A percentile compares a stretch with the other conserved stretches of the same genome.
These are phyloP conservation scores for Carollia perspicillata DNA, from an alignment of 2,113 vertebrate genomes.

Conservation along the genomic window DNA sequence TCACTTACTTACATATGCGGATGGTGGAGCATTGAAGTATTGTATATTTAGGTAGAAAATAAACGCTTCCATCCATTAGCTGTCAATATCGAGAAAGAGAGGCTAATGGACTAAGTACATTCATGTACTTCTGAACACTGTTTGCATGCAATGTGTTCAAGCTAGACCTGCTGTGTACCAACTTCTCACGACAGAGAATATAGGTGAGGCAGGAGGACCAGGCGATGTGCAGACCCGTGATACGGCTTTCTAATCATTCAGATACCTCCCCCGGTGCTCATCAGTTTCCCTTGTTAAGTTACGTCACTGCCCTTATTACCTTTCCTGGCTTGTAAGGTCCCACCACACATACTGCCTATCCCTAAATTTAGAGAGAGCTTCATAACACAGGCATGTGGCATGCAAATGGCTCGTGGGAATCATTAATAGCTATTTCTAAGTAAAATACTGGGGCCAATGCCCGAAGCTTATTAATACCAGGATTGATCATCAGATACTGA, in stretches of 20 bases:
- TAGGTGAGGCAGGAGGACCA: slow-evolving; percentile 60
- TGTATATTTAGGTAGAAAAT: slow-evolving; percentile 62
- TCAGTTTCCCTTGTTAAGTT: slow-evolving; percentile 61
- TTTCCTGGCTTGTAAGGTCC: slow-evolving; percentile 50
- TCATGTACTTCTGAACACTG: slow-evolving; percentile 33
- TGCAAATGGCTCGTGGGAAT: neutral
- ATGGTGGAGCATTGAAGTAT: slow-evolving; percentile 51
- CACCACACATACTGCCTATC: neutral
- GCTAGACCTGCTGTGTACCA: slow-evolving; percentile 51
- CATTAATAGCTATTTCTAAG: slow-evolving; percentile 18
- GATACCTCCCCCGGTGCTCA: slow-evolving; percentile 47
- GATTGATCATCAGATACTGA: neutral
- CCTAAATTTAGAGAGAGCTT: slow-evolving; percentile 45
- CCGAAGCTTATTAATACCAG: slow-evolving; percentile 33
- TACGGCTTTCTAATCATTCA: slow-evolving; percentile 62
- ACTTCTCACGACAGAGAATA: slow-evolving; percentile 63
- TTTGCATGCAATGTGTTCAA: slow-evolving; percentile 10
- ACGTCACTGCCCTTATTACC: slow-evolving; percentile 58
- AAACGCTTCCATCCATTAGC: slow-evolving; percentile 51
- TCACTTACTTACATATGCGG: slow-evolving; percentile 72
- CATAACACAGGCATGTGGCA: neutral
- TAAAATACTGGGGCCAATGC: slow-evolving; percentile 2
- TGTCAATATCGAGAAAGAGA: slow-evolving; percentile 46
- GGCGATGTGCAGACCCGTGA: slow-evolving; percentile 35
- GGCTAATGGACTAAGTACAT: neutral